Evolutionary conservation across 2,888 invertebrate genomes (phyloP), one percentile per base, ranked within the genome.

Genomic region (Homarus gammarus): DNA sequence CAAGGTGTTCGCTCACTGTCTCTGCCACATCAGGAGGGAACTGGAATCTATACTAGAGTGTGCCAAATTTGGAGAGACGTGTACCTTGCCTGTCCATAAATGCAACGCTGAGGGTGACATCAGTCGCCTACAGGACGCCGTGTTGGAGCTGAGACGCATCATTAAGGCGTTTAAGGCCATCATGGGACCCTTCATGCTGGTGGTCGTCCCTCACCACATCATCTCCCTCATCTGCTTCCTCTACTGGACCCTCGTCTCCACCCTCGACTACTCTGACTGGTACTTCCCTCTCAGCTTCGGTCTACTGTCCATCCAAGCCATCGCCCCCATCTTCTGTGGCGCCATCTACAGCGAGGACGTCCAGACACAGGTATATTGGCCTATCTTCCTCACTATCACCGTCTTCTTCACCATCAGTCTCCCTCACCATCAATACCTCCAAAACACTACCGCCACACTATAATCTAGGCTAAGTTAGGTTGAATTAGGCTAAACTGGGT

Each of bases 211-310:
- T 27, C 90, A 92, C 82, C 92, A 92, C 87, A 90, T 92, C 75
- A 87, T 92, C 40, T 92, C 92, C 8, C 90, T 92, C 90, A 90
- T 92, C 56, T 92, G 92, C 51, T 92, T 92, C 84, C 89, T 92
- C 44, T 92, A 92, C 84, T 92, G 92, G 90, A 92, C 92, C 10
- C 82, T 90, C 8, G 92, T 92, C 22, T 92, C 92, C 12, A 81
- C 84, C 49, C 89, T 92, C 18, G 92, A 90, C 75, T 90, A 92
- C 81, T 73, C 87, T 0, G 92, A 92, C 82, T 92, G 92, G 92
- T 92, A 92, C 49, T 92, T 92, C 64, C 92, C 90, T 2, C 70
- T 92, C 18, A 92, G 92, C 72, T 92, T 92, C 40, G 92, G 92
- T 5, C 90, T 92, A 6, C 86, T 92, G n/a, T 89, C 92, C 56